Base-by-base conservation (phyloP, 2,113 vertebrate species). In the Cariama cristata region DNA sequence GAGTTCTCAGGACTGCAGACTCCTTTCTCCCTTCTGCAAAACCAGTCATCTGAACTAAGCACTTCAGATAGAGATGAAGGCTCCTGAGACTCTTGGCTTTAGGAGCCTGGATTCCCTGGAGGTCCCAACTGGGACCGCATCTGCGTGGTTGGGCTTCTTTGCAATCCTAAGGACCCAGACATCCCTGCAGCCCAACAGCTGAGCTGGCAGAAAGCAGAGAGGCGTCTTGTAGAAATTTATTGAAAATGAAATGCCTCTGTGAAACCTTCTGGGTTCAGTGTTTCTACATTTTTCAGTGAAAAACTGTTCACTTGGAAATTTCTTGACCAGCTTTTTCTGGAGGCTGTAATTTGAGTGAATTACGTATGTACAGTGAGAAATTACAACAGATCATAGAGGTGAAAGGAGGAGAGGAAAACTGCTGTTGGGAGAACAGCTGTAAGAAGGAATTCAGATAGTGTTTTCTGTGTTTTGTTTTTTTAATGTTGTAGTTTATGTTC, bases 331-430 rank as follows among this genome's bases (percentile, higher is more conserved):
- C 5, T 71, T 83, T 87, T 38, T 63, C 72, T 89, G 68, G 26
- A 83, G 44, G 47, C 28, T 91, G 33, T 55, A 83, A 40, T 90
- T 73, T 76, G 42, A 55, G 40, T 50, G 79, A 86, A 69, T 93
- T 90, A 73, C 32, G 52, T 0, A 1, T 17, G 14, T 49, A 45
- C 19, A 4, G 8, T 6, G 2, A 90, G 56, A 88, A 88, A 86
- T 50, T 11, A 62, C 75, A 79, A 45, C 4, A 69, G n/a, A 67
- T 71, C 42, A 30, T 14, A 42, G 7, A 30, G 11, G n/a, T 68
- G 22, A 69, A 83, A 56, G 27, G 21, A 35, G 18, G 16, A 82
- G 79, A 35, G 11, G 18, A 83, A 86, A 79, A 62, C 27, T 76
- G 14, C 14, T 62, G 14, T 66, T 73, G 24, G 22, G 14, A 95